Conservation (phyloP, 2,888 invertebrate genomes). For the Caenorhabditis imperialis region DNA sequence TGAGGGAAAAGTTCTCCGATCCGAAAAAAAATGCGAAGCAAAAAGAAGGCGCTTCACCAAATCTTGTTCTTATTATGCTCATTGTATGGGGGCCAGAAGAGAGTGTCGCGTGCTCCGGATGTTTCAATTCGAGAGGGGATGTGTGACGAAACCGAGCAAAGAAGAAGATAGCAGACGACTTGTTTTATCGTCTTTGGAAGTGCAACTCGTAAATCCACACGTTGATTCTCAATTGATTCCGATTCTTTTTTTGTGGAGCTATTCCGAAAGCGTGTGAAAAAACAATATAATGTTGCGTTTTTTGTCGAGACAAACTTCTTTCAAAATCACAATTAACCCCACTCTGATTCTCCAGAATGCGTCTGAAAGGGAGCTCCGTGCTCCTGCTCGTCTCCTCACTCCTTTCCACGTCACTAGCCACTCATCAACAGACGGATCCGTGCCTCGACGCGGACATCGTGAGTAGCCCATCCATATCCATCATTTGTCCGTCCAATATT, state of each 20-base stretch:
- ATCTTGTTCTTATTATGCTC: constrained; percentile 46
- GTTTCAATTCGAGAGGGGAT: constrained; percentile 5
- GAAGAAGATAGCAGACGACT: constrained; percentile 6
- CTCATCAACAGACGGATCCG: too few relatives aligned
- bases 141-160: not conserved
- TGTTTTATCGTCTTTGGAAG: constrained; percentile 32
- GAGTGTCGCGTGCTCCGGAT: constrained; percentile 23
- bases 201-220: constrained; percentile 34
- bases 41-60: constrained; percentile 1
- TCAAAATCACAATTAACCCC: too few relatives aligned
- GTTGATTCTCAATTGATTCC: not conserved
- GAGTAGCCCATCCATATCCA: not conserved
- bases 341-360: too few relatives aligned
- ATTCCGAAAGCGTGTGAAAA: too few relatives aligned
- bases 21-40: not conserved
- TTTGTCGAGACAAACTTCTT: too few relatives aligned
- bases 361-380: too few relatives aligned
- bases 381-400: too few relatives aligned
- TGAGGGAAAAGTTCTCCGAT: too few relatives aligned
- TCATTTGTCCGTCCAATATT: not conserved
- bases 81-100: not conserved
- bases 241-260: not conserved
- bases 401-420: too few relatives aligned
- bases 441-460: not conserved
- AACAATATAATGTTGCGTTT: too few relatives aligned